Conservation (phyloP, 2,113 vertebrate genomes). For the Labeo rohita region DNA sequence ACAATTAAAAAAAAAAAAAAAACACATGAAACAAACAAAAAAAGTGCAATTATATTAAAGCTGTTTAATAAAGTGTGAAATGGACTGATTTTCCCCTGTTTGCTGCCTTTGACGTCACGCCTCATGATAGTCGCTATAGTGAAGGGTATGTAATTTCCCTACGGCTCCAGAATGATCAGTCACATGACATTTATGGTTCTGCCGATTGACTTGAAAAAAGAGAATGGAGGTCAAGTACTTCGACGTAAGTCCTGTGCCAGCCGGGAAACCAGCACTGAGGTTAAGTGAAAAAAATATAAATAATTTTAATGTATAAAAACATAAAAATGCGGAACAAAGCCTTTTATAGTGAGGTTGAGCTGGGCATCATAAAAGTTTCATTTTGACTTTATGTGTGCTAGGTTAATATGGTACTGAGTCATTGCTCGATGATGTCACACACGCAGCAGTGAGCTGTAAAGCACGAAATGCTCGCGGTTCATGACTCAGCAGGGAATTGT, state of each 20-base stretch:
- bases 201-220: background rate
- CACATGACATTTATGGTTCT: slow-evolving; percentile 1
- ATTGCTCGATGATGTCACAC: background rate
- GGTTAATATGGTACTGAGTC: slow-evolving; percentile 6
- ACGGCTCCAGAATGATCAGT: background rate
- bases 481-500: slow-evolving; percentile 25
- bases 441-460: slow-evolving; percentile 14
- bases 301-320: background rate
- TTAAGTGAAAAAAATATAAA: background rate
- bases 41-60: background rate
- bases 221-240: background rate
- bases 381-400: background rate
- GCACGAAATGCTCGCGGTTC: background rate
- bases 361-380: slow-evolving; percentile 16
- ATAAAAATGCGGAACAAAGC: slow-evolving; percentile 6
- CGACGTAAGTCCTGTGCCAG: background rate
- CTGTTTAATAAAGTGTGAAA: background rate
- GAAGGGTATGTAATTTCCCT: background rate
- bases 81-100: background rate
- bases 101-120: background rate
- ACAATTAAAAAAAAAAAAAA: no score
- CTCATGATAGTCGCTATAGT: background rate
- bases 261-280: background rate
- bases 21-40: background rate
- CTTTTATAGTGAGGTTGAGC: slow-evolving; percentile 8